Conservation (phyloP, 2,797 vertebrate species). For the Siniperca undulata region DNA sequence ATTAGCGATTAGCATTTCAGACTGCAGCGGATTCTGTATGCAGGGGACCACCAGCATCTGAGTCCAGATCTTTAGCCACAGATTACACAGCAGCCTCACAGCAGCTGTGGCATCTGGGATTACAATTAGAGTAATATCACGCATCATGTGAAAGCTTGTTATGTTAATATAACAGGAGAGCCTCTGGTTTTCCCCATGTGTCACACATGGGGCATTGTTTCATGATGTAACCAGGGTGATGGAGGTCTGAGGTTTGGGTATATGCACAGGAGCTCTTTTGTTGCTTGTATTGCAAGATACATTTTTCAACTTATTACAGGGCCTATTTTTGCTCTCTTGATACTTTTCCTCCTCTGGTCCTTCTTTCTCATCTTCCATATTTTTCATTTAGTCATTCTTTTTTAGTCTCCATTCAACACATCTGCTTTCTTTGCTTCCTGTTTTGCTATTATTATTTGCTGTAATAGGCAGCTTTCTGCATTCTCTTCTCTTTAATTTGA, state of each 20-base stretch:
- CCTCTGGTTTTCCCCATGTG: conserved; percentile 25
- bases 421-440: background rate
- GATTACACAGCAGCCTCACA: conserved; percentile 59
- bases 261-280: background rate
- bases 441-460: background rate
- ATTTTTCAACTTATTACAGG: background rate
- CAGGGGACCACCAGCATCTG: background rate
- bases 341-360: no score
- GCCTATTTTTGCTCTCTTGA: no score
- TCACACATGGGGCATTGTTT: conserved; percentile 34
- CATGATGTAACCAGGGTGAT: conserved; percentile 32
- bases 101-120: conserved; percentile 73
- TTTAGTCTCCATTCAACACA: background rate
- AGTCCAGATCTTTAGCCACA: conserved; percentile 20
- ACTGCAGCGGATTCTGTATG: background rate
- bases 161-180: conserved; percentile 54
- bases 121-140: conserved; percentile 76
- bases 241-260: background rate
- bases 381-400: background rate
- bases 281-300: background rate
- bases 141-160: conserved; percentile 74
- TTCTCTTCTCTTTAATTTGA: background rate
- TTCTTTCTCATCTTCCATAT: background rate
- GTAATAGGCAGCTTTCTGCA: background rate
- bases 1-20: conserved; percentile 7